Percentiles rank a stretch among this genome's conserved stretches.
phyloP scores from a whole-genome alignment of 2,888 invertebrate genomes.

The Cybosia mesomella region DNA sequence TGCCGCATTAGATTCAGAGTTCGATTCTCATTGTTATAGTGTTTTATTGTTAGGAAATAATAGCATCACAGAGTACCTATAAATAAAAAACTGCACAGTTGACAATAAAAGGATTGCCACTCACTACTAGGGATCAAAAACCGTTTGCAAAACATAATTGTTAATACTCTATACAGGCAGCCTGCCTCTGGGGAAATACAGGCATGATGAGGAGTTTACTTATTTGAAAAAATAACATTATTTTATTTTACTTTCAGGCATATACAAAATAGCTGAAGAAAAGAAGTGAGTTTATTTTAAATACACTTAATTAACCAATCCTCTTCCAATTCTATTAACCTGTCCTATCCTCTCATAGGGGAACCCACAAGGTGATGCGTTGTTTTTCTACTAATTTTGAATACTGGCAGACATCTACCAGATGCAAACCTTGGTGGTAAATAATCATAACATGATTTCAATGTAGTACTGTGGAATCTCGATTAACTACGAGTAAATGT shows the following conservation, averaged over 20 bases:
- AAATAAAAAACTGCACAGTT: background rate
- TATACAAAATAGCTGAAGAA: constrained; percentile 70
- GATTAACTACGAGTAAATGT: too few relatives aligned
- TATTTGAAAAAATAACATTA: too few relatives aligned
- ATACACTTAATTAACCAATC: background rate
- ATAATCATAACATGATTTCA: constrained; percentile 9
- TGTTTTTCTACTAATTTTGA: constrained; percentile 74
- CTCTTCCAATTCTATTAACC: constrained; percentile 30
- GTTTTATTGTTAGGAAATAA: too few relatives aligned
- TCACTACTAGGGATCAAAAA: too few relatives aligned
- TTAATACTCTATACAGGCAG: too few relatives aligned
- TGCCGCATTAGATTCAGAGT: too few relatives aligned
- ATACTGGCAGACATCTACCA: constrained; percentile 66
- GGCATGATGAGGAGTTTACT: too few relatives aligned
- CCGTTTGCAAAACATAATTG: too few relatives aligned
- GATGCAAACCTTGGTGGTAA: constrained; percentile 79
- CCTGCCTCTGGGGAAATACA: background rate
- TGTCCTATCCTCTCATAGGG: constrained; percentile 59
- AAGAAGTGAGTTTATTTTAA: constrained; percentile 64
- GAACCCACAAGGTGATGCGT: constrained; percentile 70
- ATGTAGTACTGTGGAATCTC: background rate
- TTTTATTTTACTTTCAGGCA: constrained; percentile 61
- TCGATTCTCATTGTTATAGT: too few relatives aligned
- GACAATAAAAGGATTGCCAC: background rate
- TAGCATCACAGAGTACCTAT: too few relatives aligned